Conservation (phyloP, 2,113 vertebrate species). For the Peromyscus californicus region DNA sequence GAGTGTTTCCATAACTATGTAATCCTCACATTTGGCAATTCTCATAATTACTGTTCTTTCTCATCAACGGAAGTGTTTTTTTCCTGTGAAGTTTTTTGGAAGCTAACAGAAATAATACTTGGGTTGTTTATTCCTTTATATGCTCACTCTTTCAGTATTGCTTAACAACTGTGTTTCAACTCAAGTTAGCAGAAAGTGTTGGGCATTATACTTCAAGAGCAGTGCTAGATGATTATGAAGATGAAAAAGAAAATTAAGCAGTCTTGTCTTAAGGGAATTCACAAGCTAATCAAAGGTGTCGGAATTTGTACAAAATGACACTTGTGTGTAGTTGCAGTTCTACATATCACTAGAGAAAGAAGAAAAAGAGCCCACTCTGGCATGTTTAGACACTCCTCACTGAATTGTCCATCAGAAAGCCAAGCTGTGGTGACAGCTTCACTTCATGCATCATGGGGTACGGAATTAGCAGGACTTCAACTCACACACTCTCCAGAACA, state of each 20-base stretch:
- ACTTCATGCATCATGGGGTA: too few species aligned
- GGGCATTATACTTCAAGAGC: background rate
- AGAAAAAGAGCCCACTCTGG: background rate
- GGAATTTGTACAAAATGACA: background rate
- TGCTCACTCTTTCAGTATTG: constrained; percentile 18
- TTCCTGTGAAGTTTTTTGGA: constrained; percentile 27
- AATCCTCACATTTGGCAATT: constrained; percentile 58
- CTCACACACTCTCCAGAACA: background rate
- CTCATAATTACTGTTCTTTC: constrained; percentile 21
- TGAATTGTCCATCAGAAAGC: background rate
- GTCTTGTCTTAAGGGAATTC: background rate
- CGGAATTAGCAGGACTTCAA: background rate
- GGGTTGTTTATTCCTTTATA: background rate
- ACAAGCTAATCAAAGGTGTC: background rate
- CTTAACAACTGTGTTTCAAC: constrained; percentile 35
- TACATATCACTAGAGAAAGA: background rate
- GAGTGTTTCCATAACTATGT: constrained; percentile 62
- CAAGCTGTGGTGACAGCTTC: background rate
- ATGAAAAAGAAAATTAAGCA: background rate
- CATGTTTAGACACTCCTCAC: background rate
- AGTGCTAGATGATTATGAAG: background rate
- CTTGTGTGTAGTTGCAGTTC: background rate
- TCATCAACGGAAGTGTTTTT: constrained; percentile 10
- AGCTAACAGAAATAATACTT: constrained; percentile 19
- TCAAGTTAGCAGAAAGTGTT: constrained; percentile 4